Conservation (phyloP, 2,113 vertebrate species). For the Neomonachus schauinslandi region DNA sequence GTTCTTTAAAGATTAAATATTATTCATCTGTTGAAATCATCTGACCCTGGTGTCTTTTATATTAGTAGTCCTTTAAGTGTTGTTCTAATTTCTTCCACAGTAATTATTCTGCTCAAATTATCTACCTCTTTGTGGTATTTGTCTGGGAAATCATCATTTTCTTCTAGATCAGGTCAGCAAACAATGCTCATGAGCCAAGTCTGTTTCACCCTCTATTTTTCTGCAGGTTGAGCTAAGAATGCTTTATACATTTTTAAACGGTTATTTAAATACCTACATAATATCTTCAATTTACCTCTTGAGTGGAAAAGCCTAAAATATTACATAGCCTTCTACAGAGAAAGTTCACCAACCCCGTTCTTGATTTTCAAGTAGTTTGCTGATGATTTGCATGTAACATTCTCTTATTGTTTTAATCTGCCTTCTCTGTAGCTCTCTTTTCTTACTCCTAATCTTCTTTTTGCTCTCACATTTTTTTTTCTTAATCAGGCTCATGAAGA, state of each 20-base stretch:
- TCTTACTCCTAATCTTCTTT: not conserved
- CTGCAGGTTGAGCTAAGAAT: not conserved
- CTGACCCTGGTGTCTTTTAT: not conserved
- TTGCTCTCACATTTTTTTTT: not conserved
- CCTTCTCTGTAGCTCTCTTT: not conserved
- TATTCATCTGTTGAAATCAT: not conserved
- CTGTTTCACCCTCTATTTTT: not conserved
- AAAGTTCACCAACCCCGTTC: not conserved
- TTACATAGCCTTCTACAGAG: not conserved
- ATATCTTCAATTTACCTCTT: not conserved
- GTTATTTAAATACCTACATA: not conserved
- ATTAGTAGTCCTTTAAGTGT: not conserved
- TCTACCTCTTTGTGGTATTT: not conserved
- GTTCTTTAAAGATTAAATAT: conserved; percentile 6
- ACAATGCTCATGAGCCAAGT: not conserved
- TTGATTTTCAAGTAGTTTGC: conserved; percentile 11
- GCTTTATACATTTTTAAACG: not conserved
- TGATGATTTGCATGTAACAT: not conserved
- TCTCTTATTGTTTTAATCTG: not conserved
- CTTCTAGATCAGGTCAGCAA: not conserved
- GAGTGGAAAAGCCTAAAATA: not conserved
- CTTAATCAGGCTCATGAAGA: not conserved
- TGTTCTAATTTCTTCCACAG: not conserved
- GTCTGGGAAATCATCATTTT: not conserved
- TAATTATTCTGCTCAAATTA: conserved; percentile 29